phyloP scores from a whole-genome alignment of 2,888 invertebrate species.

The Glyphotaelius pellucidus region DNA sequence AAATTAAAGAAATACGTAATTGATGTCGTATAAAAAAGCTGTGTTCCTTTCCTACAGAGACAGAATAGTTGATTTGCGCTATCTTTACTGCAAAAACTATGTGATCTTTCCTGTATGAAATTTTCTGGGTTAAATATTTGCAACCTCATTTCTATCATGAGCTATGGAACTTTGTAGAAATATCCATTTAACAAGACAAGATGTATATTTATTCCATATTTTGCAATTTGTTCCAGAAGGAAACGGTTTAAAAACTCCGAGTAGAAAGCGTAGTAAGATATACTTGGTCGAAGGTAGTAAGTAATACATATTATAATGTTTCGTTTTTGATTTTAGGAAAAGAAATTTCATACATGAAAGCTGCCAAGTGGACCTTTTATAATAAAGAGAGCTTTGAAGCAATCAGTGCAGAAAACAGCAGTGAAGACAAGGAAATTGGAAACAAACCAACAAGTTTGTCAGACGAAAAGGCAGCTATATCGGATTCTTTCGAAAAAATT shows the following conservation, averaged over 20 bases:
- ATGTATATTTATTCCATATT: neutral
- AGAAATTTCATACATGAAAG: slow-evolving; percentile 69
- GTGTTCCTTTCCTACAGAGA: neutral
- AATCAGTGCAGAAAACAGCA: neutral
- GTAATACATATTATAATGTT: neutral
- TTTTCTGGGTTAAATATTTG: neutral
- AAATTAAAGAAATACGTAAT: too few species aligned
- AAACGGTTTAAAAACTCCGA: too few species aligned
- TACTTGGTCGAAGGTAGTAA: too few species aligned
- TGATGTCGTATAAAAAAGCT: neutral
- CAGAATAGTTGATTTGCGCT: neutral
- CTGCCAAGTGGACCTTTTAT: slow-evolving; percentile 68
- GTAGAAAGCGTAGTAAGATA: neutral
- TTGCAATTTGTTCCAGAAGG: too few species aligned
- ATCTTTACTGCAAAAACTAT: neutral
- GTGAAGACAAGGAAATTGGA: slow-evolving; percentile 5
- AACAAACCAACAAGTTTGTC: neutral
- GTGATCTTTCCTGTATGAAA: neutral
- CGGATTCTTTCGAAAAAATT: neutral
- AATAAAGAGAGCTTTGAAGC: slow-evolving; percentile 66
- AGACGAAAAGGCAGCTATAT: neutral
- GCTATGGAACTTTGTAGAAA: neutral
- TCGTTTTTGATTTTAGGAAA: slow-evolving; percentile 66
- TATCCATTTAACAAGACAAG: neutral
- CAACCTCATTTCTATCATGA: neutral